Evolutionary conservation across 64 coral and sea anemone genomes (phyloP), one percentile per base, ranked within the genome.

Genomic region (Cladopsammia gracilis): DNA sequence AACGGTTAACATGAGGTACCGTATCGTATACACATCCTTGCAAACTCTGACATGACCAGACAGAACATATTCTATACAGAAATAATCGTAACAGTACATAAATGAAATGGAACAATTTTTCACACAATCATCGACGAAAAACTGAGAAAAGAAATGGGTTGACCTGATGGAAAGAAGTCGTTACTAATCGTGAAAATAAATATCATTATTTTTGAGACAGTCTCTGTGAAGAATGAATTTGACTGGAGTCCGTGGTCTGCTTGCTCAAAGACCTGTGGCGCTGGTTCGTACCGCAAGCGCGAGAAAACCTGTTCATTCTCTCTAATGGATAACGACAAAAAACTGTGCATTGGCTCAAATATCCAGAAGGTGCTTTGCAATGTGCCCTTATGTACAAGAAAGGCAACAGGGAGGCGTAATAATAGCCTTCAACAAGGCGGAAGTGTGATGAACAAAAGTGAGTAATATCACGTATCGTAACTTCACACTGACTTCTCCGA

Each of bases 221-320:
- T 75, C 43, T 75, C 72, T n/a, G 14, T 75, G 44, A 75, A 49
- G 19, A 75, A 75, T 75, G 72, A 75, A 49, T 75, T 75, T 49
- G 72, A 75, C 16, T 90, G 88, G 88, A 60, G 75, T 18, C 75
- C 62, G 0, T 90, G 88, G 88, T 79, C 75, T 0, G 77, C 20
- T 19, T 75, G 72, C 16, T 48, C 72, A 6, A 75, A 48, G 19
- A 75, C 72, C 6, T 75, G 72, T 46, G 72, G 72, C 47, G 16
- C 20, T 75, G 72, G 72, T 15, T 75, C 72, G 7, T 75, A 75
- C 72, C 72, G 72, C 44, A 75, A 44, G 19, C 72, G 72, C 72
- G 72, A 75, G 72, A 75, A 46, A 49, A 75, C 72, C 5, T 75
- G 72, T 49, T 75, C 72, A 5, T 18, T 51, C 6, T 75, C 72